phyloP scores from a whole-genome alignment of 2,113 vertebrate genomes.

The Ornithorhynchus anatinus region DNA sequence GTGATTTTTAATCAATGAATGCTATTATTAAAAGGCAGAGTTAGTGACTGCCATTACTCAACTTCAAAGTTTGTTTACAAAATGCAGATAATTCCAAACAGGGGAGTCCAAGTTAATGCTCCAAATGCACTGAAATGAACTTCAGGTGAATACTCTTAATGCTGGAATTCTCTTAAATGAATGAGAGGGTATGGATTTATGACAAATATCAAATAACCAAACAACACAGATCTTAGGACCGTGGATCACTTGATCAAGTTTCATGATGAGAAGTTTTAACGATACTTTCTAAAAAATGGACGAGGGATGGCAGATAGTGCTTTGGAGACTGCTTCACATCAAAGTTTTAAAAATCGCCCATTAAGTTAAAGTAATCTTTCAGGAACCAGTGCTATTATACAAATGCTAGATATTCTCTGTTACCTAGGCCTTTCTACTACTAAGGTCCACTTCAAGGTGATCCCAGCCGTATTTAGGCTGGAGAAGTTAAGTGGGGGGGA shows the following conservation, averaged over 20 bases:
- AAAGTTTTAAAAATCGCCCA: too few relatives aligned
- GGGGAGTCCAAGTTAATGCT: background rate
- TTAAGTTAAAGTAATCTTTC: too few relatives aligned
- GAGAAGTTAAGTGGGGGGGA: too few relatives aligned
- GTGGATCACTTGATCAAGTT: conserved; percentile 27
- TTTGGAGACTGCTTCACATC: too few relatives aligned
- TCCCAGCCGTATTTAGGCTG: too few relatives aligned
- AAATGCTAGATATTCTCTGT: too few relatives aligned
- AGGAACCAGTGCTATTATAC: too few relatives aligned
- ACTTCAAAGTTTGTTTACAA: background rate
- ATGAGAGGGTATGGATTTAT: background rate
- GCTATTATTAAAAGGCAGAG: rapidly evolving
- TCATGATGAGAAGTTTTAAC: rapidly evolving
- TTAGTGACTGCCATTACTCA: background rate
- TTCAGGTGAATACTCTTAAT: background rate
- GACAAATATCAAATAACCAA: rapidly evolving
- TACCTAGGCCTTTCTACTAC: too few relatives aligned
- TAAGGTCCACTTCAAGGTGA: too few relatives aligned
- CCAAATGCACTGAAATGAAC: background rate
- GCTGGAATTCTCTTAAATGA: background rate
- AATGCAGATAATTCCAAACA: background rate
- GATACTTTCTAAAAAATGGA: background rate
- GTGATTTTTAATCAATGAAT: rapidly evolving
- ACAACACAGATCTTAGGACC: too few relatives aligned
- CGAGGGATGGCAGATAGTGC: too few relatives aligned